Evolutionary conservation across 2,113 vertebrate genomes (phyloP), one percentile per base, ranked within the genome.

Genomic region (Nyctibius bracteatus): DNA sequence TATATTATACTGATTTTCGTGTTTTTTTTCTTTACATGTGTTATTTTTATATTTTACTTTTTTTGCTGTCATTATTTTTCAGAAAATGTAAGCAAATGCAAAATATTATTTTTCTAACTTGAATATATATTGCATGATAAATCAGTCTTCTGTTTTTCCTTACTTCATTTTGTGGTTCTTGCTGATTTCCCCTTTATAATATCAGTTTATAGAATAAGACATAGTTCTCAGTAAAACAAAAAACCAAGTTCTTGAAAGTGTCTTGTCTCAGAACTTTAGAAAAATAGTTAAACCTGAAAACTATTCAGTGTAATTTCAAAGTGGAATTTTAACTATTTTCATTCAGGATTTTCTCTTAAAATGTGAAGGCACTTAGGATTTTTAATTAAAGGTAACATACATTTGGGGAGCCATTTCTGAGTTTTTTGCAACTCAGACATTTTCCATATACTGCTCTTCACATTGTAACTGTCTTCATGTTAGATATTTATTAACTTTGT

Each of bases 401-500:
- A 15, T 74, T 41, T 94, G 18, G 8, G 12, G 37, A 90, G 3
- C 8, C 3, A 19, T 72, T 94, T 86, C 35, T 46, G 23, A 7
- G 2, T 20, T 37, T 63, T 65, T 82, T 27, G 15, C 5, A 27
- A 91, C 41, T 90, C 24, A 25, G 30, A 10, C 30, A 10, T 61
- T 94, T 93, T 93, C 46, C 9, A 2, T 85, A 30, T 66, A 52
- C 33, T 70, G 25, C 39, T 83, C 44, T 83, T 90, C 39, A 52
- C 11, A 6, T 93, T 62, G 37, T 83, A 93, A 55, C 75, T 86
- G 49, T 94, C 94, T 88, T 54, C 55, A 67, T 1, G 7, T 90
- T 96, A 96, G 96, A 88, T 75, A 97, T 83, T 96, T 86, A 94
- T 96, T 97, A 97, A 97, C 93, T 94, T 93, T 37, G 80, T 83